Evolutionary conservation across 2,888 invertebrate genomes (phyloP), one percentile per base, ranked within the genome.

Genomic region (Boloria selene): DNA sequence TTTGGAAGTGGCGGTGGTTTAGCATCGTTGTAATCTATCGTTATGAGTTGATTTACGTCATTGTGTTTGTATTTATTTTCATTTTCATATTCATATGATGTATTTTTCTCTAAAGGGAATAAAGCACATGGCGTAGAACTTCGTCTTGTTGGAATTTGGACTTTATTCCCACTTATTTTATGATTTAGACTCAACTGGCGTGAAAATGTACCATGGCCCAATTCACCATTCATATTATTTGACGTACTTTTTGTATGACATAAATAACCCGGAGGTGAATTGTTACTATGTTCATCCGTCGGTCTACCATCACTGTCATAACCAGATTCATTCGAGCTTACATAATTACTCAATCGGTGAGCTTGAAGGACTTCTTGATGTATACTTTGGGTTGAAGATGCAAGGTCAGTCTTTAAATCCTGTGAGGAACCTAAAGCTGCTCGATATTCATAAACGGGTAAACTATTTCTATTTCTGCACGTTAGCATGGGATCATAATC

Each of bases 251-350:
- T 87, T 74, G 87, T 82, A 76, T 87, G 89, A 80, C 72, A 90
- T 53, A 90, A 88, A 77, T 93, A 93, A 59, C 92, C 90, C 67
- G 93, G 94, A 47, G 93, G 94, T 22, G 91, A 93, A 75, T 92
- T 89, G 77, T 88, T 93, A 72, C 87, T 92, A 69, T 93, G 91
- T 76, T 93, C 93, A 73, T 93, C 93, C 61, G 90, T 92, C 49
- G 92, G 93, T 70, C 93, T 93, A 61, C 96, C 95, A 81, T 96
- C 96, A 83, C 96, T 96, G 79, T 96, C 96, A 81, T 96, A 96
- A 51, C 96, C 96, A 58, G 96, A 96, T 86, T 96, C 96, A 83
- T 96, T 96, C 54, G 96, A 96, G 85, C 96, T 96, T 59, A 96
- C 94, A 84, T 96, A 96, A 86, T 95, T 95, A 82, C 94, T 94